These are phyloP conservation scores for Tetragnatha versicolor DNA, from an alignment of 1,140 invertebrate genomes.

Conservation along the genomic window DNA sequence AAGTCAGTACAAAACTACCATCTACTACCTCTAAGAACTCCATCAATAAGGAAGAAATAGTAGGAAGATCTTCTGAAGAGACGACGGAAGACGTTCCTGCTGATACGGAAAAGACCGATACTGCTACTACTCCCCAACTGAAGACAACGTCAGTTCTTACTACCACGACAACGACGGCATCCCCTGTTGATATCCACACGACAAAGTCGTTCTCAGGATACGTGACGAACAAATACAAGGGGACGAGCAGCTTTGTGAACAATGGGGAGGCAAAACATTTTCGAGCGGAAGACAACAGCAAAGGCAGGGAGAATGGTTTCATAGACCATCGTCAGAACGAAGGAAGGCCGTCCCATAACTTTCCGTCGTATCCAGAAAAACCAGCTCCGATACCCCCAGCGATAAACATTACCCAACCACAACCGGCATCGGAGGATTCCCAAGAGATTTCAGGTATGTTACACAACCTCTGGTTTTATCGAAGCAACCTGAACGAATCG, in stretches of 20 bases:
- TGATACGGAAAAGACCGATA: background rate
- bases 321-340: background rate
- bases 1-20: too few species aligned
- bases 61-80: background rate
- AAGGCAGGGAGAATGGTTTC: background rate
- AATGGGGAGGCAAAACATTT: constrained; percentile 24
- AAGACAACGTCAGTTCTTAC: background rate
- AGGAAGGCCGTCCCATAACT: too few species aligned
- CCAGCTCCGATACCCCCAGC: background rate
- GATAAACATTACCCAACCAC: background rate
- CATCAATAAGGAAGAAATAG: too few species aligned
- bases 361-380: background rate
- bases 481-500: too few species aligned
- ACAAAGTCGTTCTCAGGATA: constrained; percentile 38
- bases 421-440: constrained; percentile 25
- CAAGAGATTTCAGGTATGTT: constrained; percentile 44
- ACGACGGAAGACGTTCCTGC: background rate
- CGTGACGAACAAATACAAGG: constrained; percentile 24
- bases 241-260: background rate
- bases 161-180: background rate
- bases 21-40: too few species aligned
- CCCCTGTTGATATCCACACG: background rate
- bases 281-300: constrained; percentile 19
- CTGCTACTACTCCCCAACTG: background rate
- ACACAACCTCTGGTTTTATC: background rate